A percentile compares a stretch with the other conserved stretches of the same genome.
These are phyloP conservation scores for Cyrtodaria siliqua DNA, from an alignment of 2,888 invertebrate genomes.

Conservation along the genomic window DNA sequence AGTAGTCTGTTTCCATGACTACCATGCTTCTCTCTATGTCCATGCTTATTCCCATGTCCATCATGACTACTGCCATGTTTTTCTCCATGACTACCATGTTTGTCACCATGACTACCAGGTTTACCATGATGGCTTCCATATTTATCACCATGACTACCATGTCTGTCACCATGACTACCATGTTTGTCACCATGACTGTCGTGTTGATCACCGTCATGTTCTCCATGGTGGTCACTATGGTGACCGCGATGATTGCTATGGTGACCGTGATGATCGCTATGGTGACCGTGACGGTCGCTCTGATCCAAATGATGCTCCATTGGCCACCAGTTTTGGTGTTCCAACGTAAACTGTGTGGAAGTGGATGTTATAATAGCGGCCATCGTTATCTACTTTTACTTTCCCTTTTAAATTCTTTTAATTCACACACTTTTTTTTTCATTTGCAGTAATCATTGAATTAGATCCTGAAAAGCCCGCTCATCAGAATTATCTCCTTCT, in stretches of 20 bases:
- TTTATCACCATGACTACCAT: constrained; percentile 18
- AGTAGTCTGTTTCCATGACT: neutral
- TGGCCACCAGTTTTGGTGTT: constrained; percentile 60
- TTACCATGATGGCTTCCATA: constrained; percentile 3
- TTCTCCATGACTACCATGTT: neutral
- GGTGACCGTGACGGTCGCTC: constrained; percentile 20
- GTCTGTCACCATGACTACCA: constrained; percentile 39
- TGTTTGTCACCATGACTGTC: constrained; percentile 28
- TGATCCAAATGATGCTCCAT: constrained; percentile 36
- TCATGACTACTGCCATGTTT: neutral
- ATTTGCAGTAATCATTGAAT: no score
- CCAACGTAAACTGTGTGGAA: constrained; percentile 69
- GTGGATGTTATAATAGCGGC: constrained; percentile 68
- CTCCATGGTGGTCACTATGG: constrained; percentile 6
- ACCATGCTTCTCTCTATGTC: neutral
- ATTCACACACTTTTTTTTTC: no score
- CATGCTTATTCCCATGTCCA: neutral
- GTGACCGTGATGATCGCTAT: constrained; percentile 20
- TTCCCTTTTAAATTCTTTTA: no score
- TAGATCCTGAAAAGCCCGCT: no score
- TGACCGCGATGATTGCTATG: constrained; percentile 21
- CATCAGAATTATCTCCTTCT: no score
- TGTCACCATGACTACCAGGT: constrained; percentile 24
- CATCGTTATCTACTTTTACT: constrained; percentile 16
- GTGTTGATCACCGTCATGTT: constrained; percentile 6